Evolutionary conservation across 2,888 invertebrate species (phyloP), one percentile per base, ranked within the genome.

Genomic region (Diaperis boleti): DNA sequence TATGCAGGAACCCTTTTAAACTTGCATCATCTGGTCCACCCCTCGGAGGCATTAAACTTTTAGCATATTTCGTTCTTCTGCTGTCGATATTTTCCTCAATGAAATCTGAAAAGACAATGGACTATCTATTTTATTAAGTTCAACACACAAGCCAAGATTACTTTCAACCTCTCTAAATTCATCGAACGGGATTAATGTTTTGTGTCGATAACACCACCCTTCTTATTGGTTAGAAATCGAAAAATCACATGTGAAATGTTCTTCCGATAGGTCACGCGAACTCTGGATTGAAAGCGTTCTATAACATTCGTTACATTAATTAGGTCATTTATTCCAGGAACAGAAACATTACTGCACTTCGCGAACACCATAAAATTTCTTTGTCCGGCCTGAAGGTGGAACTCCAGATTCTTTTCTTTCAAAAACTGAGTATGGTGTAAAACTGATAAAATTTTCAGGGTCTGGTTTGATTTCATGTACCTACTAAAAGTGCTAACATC

Each of bases 301-400:
- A 56, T 62, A 67, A 66, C 70, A 70, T 70, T 67, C 65, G 67
- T 70, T 70, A 67, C 64, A 64, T 65, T 71, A 71, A 71, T 72
- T 71, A 72, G 68, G 69, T 67, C 70, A 70, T 71, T 66, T 68
- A 66, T 72, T 69, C 65, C 52, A 49, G 13, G 18, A 47, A 22
- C 50, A 60, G 44, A 62, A 63, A 59, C 65, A 57, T 62, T 47
- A 50, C 57, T 47, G 64, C 68, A 68, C 56, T 66, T 57, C 31
- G 45, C 45, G 52, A 64, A 47, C 35, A 54, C 64, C 22, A 41
- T 42, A 41, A 42, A 42, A 42, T 42, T 55, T 20, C 54, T 20
- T 20, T 41, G 13, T 26, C 26, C n/a, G 26, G 26, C 26, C 6
- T 26, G n/a, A 26, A 26, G 26, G 26, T 26, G n/a, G n/a, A 26